A percentile compares a stretch with the other conserved stretches of the same genome.
These are phyloP conservation scores for Psilanteris sp. DNA, from an alignment of 1,140 invertebrate genomes.

Conservation along the genomic window DNA sequence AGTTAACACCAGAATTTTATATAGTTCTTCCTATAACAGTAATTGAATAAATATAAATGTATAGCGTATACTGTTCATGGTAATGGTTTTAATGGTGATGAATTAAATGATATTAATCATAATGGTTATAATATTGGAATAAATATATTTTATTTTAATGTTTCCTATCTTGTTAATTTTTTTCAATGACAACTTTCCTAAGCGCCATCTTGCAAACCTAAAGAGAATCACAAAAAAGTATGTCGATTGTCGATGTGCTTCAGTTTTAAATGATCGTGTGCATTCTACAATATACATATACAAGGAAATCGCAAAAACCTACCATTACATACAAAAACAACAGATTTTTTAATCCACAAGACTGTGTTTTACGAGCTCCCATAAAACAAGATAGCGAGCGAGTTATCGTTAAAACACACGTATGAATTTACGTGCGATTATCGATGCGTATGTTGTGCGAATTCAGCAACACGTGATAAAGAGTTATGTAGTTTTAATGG, in stretches of 20 bases:
- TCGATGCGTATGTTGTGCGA: conserved; percentile 7
- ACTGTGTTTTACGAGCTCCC: conserved; percentile 12
- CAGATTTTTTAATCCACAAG: conserved; percentile 42
- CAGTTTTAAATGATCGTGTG: background rate
- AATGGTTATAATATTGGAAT: too few species aligned
- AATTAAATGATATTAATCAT: too few species aligned
- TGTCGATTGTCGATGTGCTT: background rate
- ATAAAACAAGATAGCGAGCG: conserved; percentile 1
- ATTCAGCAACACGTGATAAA: conserved; percentile 33
- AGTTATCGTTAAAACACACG: background rate
- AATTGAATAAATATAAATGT: too few species aligned
- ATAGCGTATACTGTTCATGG: too few species aligned
- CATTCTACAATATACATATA: conserved; percentile 6
- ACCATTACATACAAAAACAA: conserved; percentile 48
- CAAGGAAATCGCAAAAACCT: conserved; percentile 39
- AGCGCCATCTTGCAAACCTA: too few species aligned
- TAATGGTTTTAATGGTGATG: too few species aligned
- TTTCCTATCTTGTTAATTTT: too few species aligned
- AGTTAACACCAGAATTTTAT: too few species aligned
- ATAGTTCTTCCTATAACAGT: too few species aligned
- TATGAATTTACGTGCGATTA: conserved; percentile 9
- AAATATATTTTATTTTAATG: too few species aligned
- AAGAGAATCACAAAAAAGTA: background rate
- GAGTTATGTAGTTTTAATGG: conserved; percentile 44
- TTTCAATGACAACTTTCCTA: too few species aligned